Evolutionary conservation across 2,888 invertebrate genomes (phyloP), one percentile per base, ranked within the genome.

Genomic region (Mythimna loreyi): DNA sequence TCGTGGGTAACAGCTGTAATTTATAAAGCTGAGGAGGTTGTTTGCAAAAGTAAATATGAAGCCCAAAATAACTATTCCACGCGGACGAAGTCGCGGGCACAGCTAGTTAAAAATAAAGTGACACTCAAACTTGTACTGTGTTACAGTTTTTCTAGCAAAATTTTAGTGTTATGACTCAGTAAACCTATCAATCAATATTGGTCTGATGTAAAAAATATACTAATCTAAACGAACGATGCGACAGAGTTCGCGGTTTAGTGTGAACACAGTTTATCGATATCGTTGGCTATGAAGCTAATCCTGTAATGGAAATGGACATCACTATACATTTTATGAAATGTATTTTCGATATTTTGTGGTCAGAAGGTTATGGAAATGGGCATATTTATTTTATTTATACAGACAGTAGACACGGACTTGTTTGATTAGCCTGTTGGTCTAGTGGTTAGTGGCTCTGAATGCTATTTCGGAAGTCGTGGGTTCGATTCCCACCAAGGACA

Each of bases 261-360:
- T 59, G 23, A 57, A 75, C 53, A 49, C 23, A n/a, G 53, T 71
- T 74, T 71, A 58, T 77, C 47, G 74, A 59, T 71, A 74, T 59
- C 30, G 71, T 61, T 7, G 53, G 49, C 19, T 19, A 19, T 25
- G 40, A 23, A 58, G n/a, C 16, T 74, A 50, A 74, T 70, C 49
- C 71, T 59, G 25, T 71, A 49, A 62, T 77, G 28, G 36, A 62
- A 50, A 49, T 25, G 63, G 45, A 23, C 36, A 59, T 47, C 33
- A 61, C 49, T 52, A 47, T 28, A 53, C 21, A 25, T 49, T 73
- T 33, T 52, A 30, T 25, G 7, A 4, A 45, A 67, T 57, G 36
- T 30, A 7, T 36, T 67, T 67, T 52, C 28, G 43, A 72, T 75
- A 75, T 52, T 52, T 49, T 25, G 52, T 52, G 56, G 36, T 52